Evolutionary conservation across 1,140 invertebrate genomes (phyloP).

Genomic region (Scaptodrosophila lebanonensis): DNA sequence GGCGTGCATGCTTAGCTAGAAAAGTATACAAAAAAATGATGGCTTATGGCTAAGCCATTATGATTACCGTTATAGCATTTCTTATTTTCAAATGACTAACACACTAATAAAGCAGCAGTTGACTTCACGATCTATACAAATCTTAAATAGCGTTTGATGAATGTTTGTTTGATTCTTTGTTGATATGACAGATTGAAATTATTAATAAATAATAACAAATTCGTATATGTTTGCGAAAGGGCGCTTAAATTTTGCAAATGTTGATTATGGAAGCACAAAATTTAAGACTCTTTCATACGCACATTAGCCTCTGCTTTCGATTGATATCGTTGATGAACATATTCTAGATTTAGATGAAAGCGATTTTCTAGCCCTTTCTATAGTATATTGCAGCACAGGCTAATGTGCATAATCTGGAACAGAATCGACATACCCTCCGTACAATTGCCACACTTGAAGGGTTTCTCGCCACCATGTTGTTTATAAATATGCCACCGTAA

Average conservation of each 20-base stretch:
- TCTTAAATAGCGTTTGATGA: conserved; percentile 47
- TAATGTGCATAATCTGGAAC: background rate
- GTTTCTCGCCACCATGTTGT: conserved; percentile 70
- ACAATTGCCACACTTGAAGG: conserved; percentile 64
- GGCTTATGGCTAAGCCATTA: conserved; percentile 52
- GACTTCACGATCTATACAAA: conserved; percentile 30
- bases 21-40: too few species aligned
- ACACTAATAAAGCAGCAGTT: conserved; percentile 54
- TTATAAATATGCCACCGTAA: conserved; percentile 69
- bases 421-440: conserved; percentile 57
- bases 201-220: conserved; percentile 42
- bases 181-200: conserved; percentile 58
- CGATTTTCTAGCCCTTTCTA: too few species aligned
- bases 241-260: too few species aligned
- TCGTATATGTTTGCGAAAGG: background rate
- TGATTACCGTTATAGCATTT: conserved; percentile 52
- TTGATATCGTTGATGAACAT: too few species aligned
- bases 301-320: too few species aligned
- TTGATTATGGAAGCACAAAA: too few species aligned
- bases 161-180: too few species aligned
- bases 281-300: too few species aligned
- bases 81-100: conserved; percentile 45
- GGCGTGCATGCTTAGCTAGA: too few species aligned
- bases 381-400: conserved; percentile 1
- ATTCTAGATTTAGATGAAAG: too few species aligned